Percentiles rank a stretch among this genome's conserved stretches.
phyloP scores from a whole-genome alignment of 1,140 invertebrate genomes.

The Heliconius hewitsoni region DNA sequence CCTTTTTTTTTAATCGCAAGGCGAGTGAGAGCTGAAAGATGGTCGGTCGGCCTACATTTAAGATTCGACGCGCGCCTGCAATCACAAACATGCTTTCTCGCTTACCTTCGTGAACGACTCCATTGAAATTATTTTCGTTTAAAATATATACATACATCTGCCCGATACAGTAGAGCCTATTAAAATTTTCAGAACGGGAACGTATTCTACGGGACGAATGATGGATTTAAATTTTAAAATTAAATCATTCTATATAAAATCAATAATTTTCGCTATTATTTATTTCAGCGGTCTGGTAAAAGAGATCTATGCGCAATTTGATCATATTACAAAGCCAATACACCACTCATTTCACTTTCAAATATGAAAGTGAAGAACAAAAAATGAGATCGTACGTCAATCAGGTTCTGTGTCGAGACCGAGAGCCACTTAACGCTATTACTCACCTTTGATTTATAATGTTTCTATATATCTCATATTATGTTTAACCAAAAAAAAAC shows the following conservation, averaged over 20 bases:
- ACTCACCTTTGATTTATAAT: constrained; percentile 19
- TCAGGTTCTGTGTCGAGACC: constrained; percentile 26
- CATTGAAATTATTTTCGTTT: constrained; percentile 5
- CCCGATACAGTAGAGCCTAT: neutral
- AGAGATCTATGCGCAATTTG: neutral
- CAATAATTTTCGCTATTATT: neutral
- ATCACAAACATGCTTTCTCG: constrained; percentile 46
- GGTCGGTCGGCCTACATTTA: constrained; percentile 78
- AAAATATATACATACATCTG: neutral
- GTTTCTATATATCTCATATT: neutral
- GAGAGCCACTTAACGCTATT: constrained; percentile 23
- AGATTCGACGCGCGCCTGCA: constrained; percentile 69
- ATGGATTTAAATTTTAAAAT: no score
- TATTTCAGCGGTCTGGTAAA: neutral
- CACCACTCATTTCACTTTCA: constrained; percentile 40
- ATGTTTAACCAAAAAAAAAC: neutral
- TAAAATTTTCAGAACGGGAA: neutral
- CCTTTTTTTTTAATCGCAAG: constrained; percentile 57
- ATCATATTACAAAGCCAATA: neutral
- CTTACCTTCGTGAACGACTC: constrained; percentile 28
- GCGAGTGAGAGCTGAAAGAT: constrained; percentile 73
- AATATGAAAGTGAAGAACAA: constrained; percentile 46
- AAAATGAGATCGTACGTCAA: constrained; percentile 41
- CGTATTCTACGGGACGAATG: neutral
- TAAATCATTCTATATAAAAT: neutral